Base-by-base conservation (phyloP, 2,888 invertebrate genomes). In the Trachelus stipa region DNA sequence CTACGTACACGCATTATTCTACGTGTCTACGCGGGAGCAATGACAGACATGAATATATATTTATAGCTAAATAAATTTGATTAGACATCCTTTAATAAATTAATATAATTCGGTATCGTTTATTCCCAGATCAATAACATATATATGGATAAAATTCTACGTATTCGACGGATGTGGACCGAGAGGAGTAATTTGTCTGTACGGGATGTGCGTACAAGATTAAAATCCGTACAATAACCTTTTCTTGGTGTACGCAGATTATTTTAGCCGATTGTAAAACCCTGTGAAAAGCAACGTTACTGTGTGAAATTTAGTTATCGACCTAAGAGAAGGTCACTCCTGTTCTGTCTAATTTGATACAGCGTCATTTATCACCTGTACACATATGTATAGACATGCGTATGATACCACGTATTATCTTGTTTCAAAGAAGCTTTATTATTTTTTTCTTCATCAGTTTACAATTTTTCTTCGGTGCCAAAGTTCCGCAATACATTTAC, bases 41-140 rank as follows among this genome's bases (percentile, higher is more conserved):
- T 81, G 82, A 79, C 79, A 80, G 82, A 79, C 12, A 37, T 12
- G 12, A 79, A 79, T 79, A 40, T 40, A 40, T 15, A 40, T 15
- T 4, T 40, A 40, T 40, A 40, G 23, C 6, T 56, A 56, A 56
- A 23, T 56, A 9, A 56, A 56, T 56, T 56, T 23, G 80, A 85
- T 85, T 85, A 84, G 80, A 82, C 75, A 6, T 56, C 2, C 23
- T 56, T 2, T 9, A 15, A 56, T 56, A 23, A 56, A 56, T 23
- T 56, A 15, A 56, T 56, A 56, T 23, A 56, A 56, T 56, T 23
- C 9, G 56, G 9, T 56, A 56, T 56, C 15, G 6, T 56, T 23
- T 15, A 56, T 56, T 56, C 6, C 23, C 4, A 1, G 9, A 9
- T 56, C 1, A 1, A 56, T 1, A 37, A 23, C 23, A 12, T n/a